Conservation (phyloP, 2,113 vertebrate genomes). For the Pachyramphus minor region DNA sequence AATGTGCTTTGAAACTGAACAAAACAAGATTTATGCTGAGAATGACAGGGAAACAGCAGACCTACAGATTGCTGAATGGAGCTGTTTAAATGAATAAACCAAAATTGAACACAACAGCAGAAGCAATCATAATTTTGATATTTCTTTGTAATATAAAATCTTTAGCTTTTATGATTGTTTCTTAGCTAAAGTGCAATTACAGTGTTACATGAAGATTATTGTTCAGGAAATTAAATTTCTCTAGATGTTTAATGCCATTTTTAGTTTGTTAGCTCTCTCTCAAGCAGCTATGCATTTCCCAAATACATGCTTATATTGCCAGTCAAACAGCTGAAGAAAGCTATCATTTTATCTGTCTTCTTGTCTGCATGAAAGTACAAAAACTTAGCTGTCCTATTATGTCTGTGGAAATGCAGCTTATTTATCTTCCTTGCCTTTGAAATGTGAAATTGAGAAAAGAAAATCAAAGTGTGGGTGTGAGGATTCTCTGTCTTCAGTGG, state of each 20-base stretch:
- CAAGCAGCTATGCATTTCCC: neutral
- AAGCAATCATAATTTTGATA: neutral
- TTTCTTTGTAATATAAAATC: neutral
- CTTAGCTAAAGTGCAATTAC: slow-evolving; percentile 10
- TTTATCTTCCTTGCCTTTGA: neutral
- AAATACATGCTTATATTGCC: neutral
- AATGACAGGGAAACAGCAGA: neutral
- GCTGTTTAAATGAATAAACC: neutral
- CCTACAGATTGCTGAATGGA: neutral
- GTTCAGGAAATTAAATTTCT: slow-evolving; percentile 42
- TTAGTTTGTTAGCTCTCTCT: neutral
- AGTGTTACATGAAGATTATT: neutral
- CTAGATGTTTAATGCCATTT: neutral
- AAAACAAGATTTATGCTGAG: neutral
- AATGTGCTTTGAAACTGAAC: neutral
- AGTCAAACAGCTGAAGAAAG: neutral
- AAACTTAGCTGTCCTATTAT: neutral
- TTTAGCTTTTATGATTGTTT: neutral
- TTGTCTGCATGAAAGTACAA: neutral
- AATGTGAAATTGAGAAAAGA: neutral
- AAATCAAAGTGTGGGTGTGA: neutral
- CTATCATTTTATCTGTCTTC: neutral
- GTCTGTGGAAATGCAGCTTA: neutral
- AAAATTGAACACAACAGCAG: neutral
- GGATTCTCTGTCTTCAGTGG: neutral